Base-by-base conservation (phyloP, 2,888 invertebrate species). In the Saturnia japonica region DNA sequence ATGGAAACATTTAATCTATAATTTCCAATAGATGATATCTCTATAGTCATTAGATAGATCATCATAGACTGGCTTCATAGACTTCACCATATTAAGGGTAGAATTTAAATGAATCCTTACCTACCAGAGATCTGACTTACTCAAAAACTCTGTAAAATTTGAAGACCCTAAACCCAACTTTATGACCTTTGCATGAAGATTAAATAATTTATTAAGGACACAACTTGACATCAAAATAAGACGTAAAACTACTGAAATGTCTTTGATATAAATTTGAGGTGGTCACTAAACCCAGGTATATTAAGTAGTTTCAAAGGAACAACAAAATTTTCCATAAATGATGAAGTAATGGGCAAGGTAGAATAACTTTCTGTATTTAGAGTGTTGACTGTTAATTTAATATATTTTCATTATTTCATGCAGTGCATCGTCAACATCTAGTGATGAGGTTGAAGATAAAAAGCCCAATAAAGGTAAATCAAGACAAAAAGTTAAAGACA, bases 401-500 rank as follows among this genome's bases (percentile, higher is more conserved):
- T 71, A 71, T 72, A 68, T 9, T 54, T 67, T 70, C 70, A 68
- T 74, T 78, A 75, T 75, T 75, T 70, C 75, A 90, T 91, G 40
- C 85, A 95, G 95, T 81, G 89, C 91, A 76, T 94, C 95, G 72
- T 94, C 95, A 75, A 91, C 90, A 76, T 94, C 95, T 77, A 85
- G 92, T 78, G 95, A 95, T 83, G 95, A 95, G 75, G 89, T 94
- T 76, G 94, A 94, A 77, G 95, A 94, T 64, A 95, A 93, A 78
- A 93, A 92, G 83, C 80, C 73, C 71, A 76, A 80, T 47, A 93
- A 91, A 81, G 86, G 81, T 75, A 94, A 91, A 82, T 83, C 84
- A 69, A 86, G 91, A 77, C 93, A 94, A 77, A 95, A 95, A 88
- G 88, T 95, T 77, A 94, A 95, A 75, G 95, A 95, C 80, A 91